Evolutionary conservation across 2,888 invertebrate genomes (phyloP).

Genomic region (Eupithecia pulchellata): DNA sequence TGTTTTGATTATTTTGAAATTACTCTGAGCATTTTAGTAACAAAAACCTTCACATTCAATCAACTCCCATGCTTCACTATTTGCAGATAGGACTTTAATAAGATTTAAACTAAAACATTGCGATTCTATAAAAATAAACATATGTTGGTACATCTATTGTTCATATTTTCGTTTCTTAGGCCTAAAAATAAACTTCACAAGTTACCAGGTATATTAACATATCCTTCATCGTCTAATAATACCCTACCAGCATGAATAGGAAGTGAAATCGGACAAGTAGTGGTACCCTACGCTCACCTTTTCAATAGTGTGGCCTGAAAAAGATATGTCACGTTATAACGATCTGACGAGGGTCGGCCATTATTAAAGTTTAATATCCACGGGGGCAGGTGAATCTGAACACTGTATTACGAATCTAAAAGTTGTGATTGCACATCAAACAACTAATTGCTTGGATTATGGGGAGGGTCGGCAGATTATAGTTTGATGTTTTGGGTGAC

Average conservation of each 20-base stretch:
- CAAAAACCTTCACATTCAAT: too few relatives aligned
- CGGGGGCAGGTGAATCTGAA: constrained; percentile 51
- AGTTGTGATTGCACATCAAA: constrained; percentile 38
- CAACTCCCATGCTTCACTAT: too few relatives aligned
- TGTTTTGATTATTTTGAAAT: too few relatives aligned
- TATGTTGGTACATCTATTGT: too few relatives aligned
- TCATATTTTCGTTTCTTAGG: too few relatives aligned
- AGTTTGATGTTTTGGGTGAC: constrained; percentile 4
- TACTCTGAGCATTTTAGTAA: too few relatives aligned
- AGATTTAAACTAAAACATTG: not conserved
- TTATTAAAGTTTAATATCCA: constrained; percentile 64
- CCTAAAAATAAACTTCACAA: not conserved
- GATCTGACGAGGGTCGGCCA: constrained; percentile 68
- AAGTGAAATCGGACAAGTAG: constrained; percentile 46
- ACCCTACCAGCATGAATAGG: constrained; percentile 42
- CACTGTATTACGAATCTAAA: constrained; percentile 29
- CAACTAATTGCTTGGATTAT: constrained; percentile 34
- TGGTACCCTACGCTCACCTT: constrained; percentile 42
- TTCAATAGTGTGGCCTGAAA: constrained; percentile 51
- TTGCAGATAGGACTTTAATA: too few relatives aligned
- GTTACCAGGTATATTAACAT: constrained; percentile 32
- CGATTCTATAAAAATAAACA: not conserved
- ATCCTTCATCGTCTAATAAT: constrained; percentile 32
- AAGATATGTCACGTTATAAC: constrained; percentile 58
- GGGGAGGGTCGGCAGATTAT: not conserved